A percentile compares a stretch with the other conserved stretches of the same genome.
Evolutionary conservation across 2,113 vertebrate genomes (phyloP).

Genomic region (Strix uralensis): DNA sequence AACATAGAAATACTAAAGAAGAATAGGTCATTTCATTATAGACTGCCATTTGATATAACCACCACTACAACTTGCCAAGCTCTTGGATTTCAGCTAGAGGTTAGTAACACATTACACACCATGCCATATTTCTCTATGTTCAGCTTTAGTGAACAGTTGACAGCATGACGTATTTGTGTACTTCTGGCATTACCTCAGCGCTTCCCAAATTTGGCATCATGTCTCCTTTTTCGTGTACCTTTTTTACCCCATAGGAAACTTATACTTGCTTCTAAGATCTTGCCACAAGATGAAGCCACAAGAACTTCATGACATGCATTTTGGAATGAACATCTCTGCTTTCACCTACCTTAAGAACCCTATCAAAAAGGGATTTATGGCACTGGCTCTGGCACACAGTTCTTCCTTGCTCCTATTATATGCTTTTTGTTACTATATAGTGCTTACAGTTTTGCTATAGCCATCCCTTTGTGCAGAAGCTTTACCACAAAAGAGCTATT

Average conservation of each 20-base stretch:
- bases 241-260: background rate
- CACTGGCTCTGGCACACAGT: background rate
- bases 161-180: background rate
- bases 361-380: background rate
- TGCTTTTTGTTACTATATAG: background rate
- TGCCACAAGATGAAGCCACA: background rate
- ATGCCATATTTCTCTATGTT: constrained; percentile 1
- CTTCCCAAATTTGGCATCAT: background rate
- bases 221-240: background rate
- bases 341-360: background rate
- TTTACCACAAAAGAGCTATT: background rate
- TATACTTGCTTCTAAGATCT: background rate
- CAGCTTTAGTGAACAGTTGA: background rate
- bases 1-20: background rate
- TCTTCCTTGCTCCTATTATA: background rate
- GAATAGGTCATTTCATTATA: background rate
- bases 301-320: background rate
- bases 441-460: background rate
- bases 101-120: background rate
- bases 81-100: background rate
- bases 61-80: background rate
- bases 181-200: background rate
- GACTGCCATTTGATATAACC: background rate
- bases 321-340: background rate
- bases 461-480: background rate